Percentiles rank a stretch among this genome's conserved stretches.
Conservation (phyloP, 2,113 vertebrate species). For the Colistium nudipinnis region DNA sequence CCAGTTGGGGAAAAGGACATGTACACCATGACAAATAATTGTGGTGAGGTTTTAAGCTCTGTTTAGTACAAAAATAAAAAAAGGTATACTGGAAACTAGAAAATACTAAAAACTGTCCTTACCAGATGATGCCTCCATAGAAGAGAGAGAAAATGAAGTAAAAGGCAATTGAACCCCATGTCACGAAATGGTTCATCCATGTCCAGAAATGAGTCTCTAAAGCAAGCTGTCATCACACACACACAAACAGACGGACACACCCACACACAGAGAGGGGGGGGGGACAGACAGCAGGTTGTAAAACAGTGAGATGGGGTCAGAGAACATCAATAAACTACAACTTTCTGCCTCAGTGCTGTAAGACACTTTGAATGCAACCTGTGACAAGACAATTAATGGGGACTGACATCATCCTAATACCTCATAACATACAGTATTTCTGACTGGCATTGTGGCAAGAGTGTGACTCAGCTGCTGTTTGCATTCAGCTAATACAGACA, state of each 20-base stretch:
- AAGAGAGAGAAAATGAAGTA: constrained; percentile 99
- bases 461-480: too few species aligned
- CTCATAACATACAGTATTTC: constrained; percentile 31
- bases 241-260: constrained; percentile 29
- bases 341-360: constrained; percentile 13
- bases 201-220: constrained; percentile 99
- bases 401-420: constrained; percentile 47
- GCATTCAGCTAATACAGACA: not conserved
- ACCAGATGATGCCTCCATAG: constrained; percentile 98
- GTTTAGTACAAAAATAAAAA: not conserved
- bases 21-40: too few species aligned
- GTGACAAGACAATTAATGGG: constrained; percentile 36
- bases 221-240: constrained; percentile 85
- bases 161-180: constrained; percentile 97
- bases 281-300: too few species aligned
- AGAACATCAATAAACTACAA: constrained; percentile 32
- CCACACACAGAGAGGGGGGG: constrained; percentile 23
- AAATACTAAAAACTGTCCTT: constrained; percentile 54
- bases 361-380: constrained; percentile 28
- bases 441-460: not conserved
- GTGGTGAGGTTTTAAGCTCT: too few species aligned
- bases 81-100: too few species aligned
- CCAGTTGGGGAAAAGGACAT: too few species aligned
- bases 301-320: constrained; percentile 9
- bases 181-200: constrained; percentile 99